phyloP scores from a whole-genome alignment of 1,140 invertebrate genomes.

The Oedothorax gibbosus region DNA sequence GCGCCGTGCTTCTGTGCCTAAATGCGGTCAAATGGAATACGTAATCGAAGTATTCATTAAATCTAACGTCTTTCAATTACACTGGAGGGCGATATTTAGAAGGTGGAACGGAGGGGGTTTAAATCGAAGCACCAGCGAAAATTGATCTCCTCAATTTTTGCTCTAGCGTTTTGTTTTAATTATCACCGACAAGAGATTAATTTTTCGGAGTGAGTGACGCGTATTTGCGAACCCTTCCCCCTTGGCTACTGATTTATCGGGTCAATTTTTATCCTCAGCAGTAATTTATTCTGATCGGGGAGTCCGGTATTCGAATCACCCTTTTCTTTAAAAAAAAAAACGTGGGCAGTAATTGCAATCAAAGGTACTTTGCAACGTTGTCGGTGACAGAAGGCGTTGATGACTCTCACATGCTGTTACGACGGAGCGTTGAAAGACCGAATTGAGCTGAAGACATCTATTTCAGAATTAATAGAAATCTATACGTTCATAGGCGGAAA shows the following conservation, averaged over 20 bases:
- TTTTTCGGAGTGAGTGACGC: conserved; percentile 59
- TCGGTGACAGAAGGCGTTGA: too few species aligned
- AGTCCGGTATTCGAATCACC: too few species aligned
- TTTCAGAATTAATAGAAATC: too few species aligned
- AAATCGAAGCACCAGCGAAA: conserved; percentile 45
- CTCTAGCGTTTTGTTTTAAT: conserved; percentile 60
- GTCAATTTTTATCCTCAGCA: conserved; percentile 58
- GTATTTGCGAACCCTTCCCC: conserved; percentile 5
- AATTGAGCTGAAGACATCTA: too few species aligned
- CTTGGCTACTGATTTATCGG: conserved; percentile 21
- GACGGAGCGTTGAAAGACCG: too few species aligned
- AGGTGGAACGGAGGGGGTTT: conserved; percentile 13
- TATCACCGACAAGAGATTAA: conserved; percentile 61
- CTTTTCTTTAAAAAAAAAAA: conserved; percentile 50
- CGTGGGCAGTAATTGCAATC: conserved; percentile 41
- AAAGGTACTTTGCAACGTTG: background rate
- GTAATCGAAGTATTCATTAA: conserved; percentile 62
- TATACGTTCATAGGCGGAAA: too few species aligned
- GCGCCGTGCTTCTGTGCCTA: conserved; percentile 21
- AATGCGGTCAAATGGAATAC: conserved; percentile 50
- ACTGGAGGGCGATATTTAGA: conserved; percentile 57
- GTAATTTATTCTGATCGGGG: conserved; percentile 20
- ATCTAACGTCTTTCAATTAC: conserved; percentile 60
- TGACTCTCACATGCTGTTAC: too few species aligned
- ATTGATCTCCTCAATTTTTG: conserved; percentile 60